Percentiles rank a stretch among this genome's conserved stretches.
These are phyloP conservation scores for Fregetta grallaria DNA, from an alignment of 2,113 vertebrate species.

Conservation along the genomic window DNA sequence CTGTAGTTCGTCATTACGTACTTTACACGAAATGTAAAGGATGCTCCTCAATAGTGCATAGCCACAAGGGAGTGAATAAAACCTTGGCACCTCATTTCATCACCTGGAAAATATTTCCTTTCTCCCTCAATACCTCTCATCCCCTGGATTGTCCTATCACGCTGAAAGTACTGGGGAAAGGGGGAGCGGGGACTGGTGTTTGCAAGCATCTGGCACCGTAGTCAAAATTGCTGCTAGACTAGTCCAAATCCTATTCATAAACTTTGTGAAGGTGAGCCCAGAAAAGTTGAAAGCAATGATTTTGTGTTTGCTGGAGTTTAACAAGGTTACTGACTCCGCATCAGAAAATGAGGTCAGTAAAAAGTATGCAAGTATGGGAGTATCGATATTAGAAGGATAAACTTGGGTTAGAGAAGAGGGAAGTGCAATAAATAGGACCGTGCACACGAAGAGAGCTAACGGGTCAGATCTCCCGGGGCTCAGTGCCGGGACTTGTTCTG, in stretches of 20 bases:
- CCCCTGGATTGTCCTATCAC: neutral
- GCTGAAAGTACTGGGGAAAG: neutral
- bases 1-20: neutral
- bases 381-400: neutral
- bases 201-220: neutral
- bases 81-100: neutral
- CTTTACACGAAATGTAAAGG: neutral
- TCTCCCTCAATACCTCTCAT: neutral
- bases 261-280: neutral
- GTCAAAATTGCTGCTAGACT: neutral
- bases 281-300: neutral
- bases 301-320: conserved; percentile 6
- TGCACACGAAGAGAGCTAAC: neutral
- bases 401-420: neutral
- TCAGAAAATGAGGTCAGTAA: conserved; percentile 15
- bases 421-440: neutral
- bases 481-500: neutral
- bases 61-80: neutral
- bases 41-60: neutral
- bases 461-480: neutral
- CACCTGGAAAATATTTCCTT: neutral
- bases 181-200: neutral
- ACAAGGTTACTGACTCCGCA: neutral
- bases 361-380: neutral
- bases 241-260: conserved; percentile 35